Conservation (phyloP, 2,113 vertebrate species). For the Pterocles gutturalis region DNA sequence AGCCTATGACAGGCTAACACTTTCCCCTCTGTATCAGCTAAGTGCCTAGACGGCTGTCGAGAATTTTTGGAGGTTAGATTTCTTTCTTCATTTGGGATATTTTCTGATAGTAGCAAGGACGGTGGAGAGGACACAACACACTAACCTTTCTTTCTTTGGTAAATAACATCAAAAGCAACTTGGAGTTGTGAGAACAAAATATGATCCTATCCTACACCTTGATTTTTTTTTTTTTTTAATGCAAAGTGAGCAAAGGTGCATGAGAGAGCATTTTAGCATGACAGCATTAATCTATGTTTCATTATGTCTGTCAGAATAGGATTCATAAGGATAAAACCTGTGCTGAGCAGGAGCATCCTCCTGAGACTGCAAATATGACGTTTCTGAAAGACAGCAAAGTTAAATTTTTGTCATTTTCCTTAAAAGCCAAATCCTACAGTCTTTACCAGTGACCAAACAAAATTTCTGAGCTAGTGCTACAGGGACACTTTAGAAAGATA, state of each 20-base stretch:
- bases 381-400: not conserved
- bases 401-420: not conserved
- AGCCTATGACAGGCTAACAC: not conserved
- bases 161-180: not conserved
- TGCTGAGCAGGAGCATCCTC: not conserved
- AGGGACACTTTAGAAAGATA: not conserved
- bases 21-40: not conserved
- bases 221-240: not conserved
- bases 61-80: not conserved
- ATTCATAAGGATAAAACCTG: not conserved
- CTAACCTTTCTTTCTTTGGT: not conserved
- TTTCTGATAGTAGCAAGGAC: not conserved
- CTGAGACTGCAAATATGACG: not conserved
- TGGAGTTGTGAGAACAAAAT: not conserved
- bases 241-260: not conserved
- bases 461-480: not conserved
- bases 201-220: not conserved
- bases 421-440: not conserved
- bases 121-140: fast-evolving
- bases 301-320: not conserved
- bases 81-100: not conserved
- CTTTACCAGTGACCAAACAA: not conserved
- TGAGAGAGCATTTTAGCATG: not conserved
- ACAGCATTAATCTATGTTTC: not conserved
- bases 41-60: not conserved